Evolutionary conservation across 2,113 vertebrate genomes (phyloP).

Genomic region (Pygathrix nemaeus): DNA sequence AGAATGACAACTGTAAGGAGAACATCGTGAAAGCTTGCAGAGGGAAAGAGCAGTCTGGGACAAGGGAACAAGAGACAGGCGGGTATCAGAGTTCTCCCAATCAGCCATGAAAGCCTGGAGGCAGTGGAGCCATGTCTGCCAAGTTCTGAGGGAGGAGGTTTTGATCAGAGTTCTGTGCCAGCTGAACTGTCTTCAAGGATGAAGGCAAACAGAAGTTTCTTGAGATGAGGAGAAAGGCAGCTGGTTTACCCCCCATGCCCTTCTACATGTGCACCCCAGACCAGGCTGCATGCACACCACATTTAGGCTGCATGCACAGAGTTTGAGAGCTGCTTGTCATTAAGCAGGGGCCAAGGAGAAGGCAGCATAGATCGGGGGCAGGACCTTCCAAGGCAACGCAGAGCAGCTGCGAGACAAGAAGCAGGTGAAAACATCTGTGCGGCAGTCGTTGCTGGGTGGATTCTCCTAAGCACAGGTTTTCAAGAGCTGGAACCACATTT

Average conservation of each 20-base stretch:
- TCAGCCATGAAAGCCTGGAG: accelerated
- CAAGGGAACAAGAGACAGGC: accelerated
- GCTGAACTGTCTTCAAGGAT: accelerated
- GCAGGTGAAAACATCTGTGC: accelerated
- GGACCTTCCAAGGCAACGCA: accelerated
- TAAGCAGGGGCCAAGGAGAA: not conserved
- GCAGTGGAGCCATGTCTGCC: accelerated
- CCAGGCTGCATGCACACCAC: not conserved
- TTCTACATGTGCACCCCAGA: not conserved
- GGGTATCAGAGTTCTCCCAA: accelerated
- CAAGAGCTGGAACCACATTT: not conserved
- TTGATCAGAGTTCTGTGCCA: accelerated
- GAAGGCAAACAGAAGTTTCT: not conserved
- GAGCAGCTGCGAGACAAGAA: accelerated
- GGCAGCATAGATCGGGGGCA: accelerated
- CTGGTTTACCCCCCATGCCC: accelerated
- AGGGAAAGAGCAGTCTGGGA: not conserved
- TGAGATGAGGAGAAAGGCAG: not conserved
- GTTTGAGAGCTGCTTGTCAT: not conserved
- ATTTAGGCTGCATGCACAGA: accelerated
- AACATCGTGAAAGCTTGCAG: not conserved
- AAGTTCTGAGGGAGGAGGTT: not conserved
- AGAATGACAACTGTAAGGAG: accelerated
- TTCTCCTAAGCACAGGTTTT: not conserved
- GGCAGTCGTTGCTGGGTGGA: accelerated